Base-by-base conservation (phyloP, 2,888 invertebrate species). In the Lacanobia oleracea region DNA sequence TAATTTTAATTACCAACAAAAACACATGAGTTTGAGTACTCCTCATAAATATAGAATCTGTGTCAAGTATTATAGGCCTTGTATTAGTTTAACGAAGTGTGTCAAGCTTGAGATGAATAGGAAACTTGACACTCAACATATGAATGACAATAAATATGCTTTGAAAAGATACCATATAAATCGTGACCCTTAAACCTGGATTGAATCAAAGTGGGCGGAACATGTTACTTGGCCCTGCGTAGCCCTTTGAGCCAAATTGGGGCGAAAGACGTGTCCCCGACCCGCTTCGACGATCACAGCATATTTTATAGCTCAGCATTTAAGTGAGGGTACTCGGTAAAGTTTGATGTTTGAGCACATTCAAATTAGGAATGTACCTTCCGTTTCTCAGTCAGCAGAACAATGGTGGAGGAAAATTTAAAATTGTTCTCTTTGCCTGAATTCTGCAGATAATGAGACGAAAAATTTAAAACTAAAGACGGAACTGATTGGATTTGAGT, bases 201-300 rank as follows among this genome's bases (percentile, higher is more conserved):
- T 84, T 84, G 81, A 84, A 82, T 81, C 72, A 73, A 84, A 84
- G 80, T 75, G 66, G 72, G 81, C 66, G 73, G 75, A 81, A 78
- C 78, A 72, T 77, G 75, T 71, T 43, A 66, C 62, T 69, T 73
- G 77, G 70, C 60, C 60, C 67, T 65, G 51, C 56, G 67, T 61
- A 72, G 70, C 81, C 73, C 70, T 84, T 84, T 81, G 78, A 81
- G 72, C 59, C 66, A 61, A 75, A 83, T 82, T 83, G 77, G 83
- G 83, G 63, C 77, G 68, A 72, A 75, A 78, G 75, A 67, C 71
- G 72, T 80, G 80, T 70, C 62, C 79, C 61, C 71, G 76, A 77
- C 75, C 63, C 71, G 78, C 59, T 81, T 77, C 61, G 72, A 45
- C 61, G 79, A 75, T 73, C 79, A 79, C 23, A 59, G 64, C 68